These are phyloP conservation scores for Carcina quercana DNA, from an alignment of 2,888 invertebrate species.

Conservation along the genomic window DNA sequence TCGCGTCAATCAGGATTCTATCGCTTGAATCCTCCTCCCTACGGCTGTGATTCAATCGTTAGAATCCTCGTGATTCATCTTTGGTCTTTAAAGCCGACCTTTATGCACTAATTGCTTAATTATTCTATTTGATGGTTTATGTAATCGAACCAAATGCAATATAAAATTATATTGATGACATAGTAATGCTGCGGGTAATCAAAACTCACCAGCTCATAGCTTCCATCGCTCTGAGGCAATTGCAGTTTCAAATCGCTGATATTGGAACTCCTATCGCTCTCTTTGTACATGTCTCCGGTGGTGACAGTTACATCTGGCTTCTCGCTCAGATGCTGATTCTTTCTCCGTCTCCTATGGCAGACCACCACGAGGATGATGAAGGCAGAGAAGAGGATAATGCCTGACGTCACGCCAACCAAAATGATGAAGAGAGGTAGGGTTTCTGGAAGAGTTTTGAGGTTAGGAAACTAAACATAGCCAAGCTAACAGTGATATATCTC, in stretches of 20 bases:
- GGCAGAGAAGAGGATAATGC: constrained; percentile 88
- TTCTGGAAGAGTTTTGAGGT: no score
- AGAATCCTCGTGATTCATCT: no score
- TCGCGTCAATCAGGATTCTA: no score
- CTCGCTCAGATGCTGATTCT: constrained; percentile 57
- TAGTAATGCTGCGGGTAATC: background rate
- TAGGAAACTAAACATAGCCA: no score
- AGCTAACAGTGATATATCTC: no score
- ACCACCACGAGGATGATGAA: constrained; percentile 87
- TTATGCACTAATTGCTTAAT: no score
- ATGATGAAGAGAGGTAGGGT: constrained; percentile 87
- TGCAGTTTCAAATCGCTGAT: constrained; percentile 94
- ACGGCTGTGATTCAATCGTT: no score
- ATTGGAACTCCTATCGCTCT: constrained; percentile 92
- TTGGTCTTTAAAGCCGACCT: no score
- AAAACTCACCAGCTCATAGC: constrained; percentile 80
- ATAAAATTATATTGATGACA: background rate
- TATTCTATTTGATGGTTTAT: background rate
- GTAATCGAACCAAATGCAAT: background rate
- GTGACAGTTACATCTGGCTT: constrained; percentile 75
- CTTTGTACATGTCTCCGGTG: constrained; percentile 71
- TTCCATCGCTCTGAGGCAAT: constrained; percentile 86
- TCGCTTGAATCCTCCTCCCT: no score
- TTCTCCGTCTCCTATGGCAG: constrained; percentile 79
- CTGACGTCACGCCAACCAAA: constrained; percentile 87